Conservation (phyloP, 2,888 invertebrate species). For the Polietes domitor region DNA sequence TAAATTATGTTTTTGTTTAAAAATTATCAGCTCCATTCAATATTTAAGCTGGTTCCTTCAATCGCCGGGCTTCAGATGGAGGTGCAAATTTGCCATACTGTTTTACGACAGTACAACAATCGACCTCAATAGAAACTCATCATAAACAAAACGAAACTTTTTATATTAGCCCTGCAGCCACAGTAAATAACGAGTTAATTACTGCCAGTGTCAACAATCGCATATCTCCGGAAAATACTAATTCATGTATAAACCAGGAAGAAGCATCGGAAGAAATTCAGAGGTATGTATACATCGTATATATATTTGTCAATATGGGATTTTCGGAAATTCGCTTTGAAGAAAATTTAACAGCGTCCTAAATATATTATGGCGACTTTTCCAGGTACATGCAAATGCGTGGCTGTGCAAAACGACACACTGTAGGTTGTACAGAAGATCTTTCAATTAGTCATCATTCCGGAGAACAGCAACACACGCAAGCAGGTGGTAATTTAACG, state of each 20-base stretch:
- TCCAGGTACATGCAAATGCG: conserved; percentile 89
- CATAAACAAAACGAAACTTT: conserved; percentile 67
- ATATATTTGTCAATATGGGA: not conserved
- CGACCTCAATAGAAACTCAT: conserved; percentile 66
- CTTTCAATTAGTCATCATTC: conserved; percentile 76
- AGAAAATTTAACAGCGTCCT: not conserved
- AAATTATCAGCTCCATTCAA: not conserved
- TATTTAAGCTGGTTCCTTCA: conserved; percentile 85
- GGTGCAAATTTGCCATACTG: conserved; percentile 93
- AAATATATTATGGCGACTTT: not conserved
- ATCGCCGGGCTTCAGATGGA: conserved; percentile 96
- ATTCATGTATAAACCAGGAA: conserved; percentile 67
- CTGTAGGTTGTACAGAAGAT: conserved; percentile 89
- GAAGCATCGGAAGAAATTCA: conserved; percentile 80
- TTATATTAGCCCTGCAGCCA: conserved; percentile 73
- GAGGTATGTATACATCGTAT: conserved; percentile 70
- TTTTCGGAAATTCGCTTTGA: not conserved
- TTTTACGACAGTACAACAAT: conserved; percentile 81
- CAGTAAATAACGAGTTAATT: conserved; percentile 50
- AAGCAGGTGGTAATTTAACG: conserved; percentile 46
- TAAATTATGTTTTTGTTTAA: not conserved
- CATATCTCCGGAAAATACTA: conserved; percentile 42
- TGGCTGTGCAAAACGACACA: conserved; percentile 89
- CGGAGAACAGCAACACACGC: conserved; percentile 56
- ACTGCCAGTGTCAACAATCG: conserved; percentile 57